Evolutionary conservation across 2,113 vertebrate genomes (phyloP), one percentile per base, ranked within the genome.

Genomic region (Furnarius figulus): DNA sequence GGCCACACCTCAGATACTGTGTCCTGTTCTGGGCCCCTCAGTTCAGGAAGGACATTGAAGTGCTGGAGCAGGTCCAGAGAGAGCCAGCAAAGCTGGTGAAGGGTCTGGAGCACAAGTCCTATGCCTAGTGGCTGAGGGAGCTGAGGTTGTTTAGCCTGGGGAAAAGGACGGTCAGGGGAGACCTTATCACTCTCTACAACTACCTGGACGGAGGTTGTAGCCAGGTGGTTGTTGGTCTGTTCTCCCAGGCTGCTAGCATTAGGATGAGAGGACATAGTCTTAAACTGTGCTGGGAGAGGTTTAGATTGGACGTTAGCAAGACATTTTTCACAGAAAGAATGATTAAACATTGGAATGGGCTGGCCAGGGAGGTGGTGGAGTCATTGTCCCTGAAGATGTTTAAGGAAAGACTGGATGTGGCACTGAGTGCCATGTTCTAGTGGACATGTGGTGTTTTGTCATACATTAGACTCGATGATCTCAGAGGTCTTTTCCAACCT

Each of bases 391-490:
- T 61, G 37, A 18, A 75, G 18, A 6, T 53, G 16, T 68, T 89
- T 30, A n/a, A n/a, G 39, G 19, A 53, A 59, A 24, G 15, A 5
- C 53, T 53, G 39, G 28, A 53, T 0, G 0, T 31, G 6, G 20
- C 30, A 53, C 46, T n/a, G 4, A 22, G 24, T 47, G 28, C 46
- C 39, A 4, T 20, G n/a, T 14, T 53, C 46, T 46, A 5, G 4
- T n/a, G 44, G 46, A 52, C 33, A n/a, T 6, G 18, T 42, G 27
- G 5, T 44, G 31, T 37, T 88, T 2, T 0, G 18, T 50, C 19
- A 6, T 23, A 33, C 9, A 20, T 9, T 72, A 10, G 53, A 67
- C 12, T 53, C 4, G 24, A 31, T 25, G n/a, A 46, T 53, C 39
- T 30, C 61, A 75, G 61, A 52, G 39, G 16, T 53, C 19, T 61